These are phyloP conservation scores for Periophthalmus modestus DNA, from an alignment of 2,113 vertebrate genomes.

Conservation along the genomic window DNA sequence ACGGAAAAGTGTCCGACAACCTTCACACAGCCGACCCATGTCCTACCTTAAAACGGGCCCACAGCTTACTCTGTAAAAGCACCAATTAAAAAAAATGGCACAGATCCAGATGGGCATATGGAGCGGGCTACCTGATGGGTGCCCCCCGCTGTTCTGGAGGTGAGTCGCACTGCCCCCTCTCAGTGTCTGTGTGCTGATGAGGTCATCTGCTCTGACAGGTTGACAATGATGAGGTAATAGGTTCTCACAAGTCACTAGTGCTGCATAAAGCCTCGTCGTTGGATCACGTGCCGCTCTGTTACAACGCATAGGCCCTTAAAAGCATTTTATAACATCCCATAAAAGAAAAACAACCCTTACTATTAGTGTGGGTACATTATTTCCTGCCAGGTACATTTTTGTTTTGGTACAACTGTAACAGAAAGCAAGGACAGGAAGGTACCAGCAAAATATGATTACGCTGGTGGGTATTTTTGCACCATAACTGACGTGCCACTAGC, in stretches of 20 bases:
- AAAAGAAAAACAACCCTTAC: not conserved
- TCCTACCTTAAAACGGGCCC: slow-evolving; percentile 31
- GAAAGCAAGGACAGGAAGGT: slow-evolving; percentile 9
- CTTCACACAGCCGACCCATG: slow-evolving; percentile 6
- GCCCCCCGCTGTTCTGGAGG: slow-evolving; percentile 34
- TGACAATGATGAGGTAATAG: slow-evolving; percentile 61
- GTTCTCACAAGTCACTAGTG: slow-evolving; percentile 45
- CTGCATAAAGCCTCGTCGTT: slow-evolving; percentile 31
- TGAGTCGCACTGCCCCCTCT: slow-evolving; percentile 37
- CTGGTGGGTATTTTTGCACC: slow-evolving; percentile 38
- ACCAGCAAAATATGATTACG: slow-evolving; percentile 43
- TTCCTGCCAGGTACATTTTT: slow-evolving; percentile 5
- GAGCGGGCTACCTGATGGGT: slow-evolving; percentile 40
- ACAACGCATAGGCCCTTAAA: slow-evolving; percentile 6
- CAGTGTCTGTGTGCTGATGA: slow-evolving; percentile 47
- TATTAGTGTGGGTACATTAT: not conserved
- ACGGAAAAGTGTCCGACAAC: not conserved
- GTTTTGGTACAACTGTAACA: slow-evolving; percentile 20
- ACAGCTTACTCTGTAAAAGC: slow-evolving; percentile 41
- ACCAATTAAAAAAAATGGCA: slow-evolving; percentile 62
- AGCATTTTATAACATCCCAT: not conserved
- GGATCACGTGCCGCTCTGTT: slow-evolving; percentile 24
- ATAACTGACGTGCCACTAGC: slow-evolving; percentile 55
- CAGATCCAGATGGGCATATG: slow-evolving; percentile 44
- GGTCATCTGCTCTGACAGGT: slow-evolving; percentile 59